Conservation (phyloP, 2,113 vertebrate genomes). For the Pseudorectes ferrugineus region DNA sequence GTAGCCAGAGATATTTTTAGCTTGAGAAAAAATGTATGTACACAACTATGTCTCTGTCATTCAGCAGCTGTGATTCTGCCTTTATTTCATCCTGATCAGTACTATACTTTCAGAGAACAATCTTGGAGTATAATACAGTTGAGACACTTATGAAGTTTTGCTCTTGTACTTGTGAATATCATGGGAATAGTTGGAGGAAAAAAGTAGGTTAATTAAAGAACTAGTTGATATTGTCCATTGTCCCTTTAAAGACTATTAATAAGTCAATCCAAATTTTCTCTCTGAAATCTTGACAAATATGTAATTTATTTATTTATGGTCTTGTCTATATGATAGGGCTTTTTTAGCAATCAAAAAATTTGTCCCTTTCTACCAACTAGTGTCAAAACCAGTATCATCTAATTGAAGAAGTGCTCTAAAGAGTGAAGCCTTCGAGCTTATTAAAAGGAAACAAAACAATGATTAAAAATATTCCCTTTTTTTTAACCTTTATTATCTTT, state of each 20-base stretch:
- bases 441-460: neutral
- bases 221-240: neutral
- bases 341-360: neutral
- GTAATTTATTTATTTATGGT: neutral
- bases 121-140: neutral
- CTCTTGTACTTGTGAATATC: neutral
- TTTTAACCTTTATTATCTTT: neutral
- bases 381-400: neutral
- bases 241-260: neutral
- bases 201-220: constrained; percentile 16
- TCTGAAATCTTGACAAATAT: neutral
- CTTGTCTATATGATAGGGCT: neutral
- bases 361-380: neutral
- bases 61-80: neutral
- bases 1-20: neutral
- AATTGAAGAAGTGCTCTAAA: neutral
- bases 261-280: neutral
- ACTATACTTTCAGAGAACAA: neutral
- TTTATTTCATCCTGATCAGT: neutral
- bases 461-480: neutral
- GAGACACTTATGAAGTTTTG: neutral
- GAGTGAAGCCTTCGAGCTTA: neutral
- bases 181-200: neutral
- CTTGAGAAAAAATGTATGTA: neutral
- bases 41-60: neutral